Base-by-base conservation (phyloP, 1,140 invertebrate genomes). In the Sycobia sp. region DNA sequence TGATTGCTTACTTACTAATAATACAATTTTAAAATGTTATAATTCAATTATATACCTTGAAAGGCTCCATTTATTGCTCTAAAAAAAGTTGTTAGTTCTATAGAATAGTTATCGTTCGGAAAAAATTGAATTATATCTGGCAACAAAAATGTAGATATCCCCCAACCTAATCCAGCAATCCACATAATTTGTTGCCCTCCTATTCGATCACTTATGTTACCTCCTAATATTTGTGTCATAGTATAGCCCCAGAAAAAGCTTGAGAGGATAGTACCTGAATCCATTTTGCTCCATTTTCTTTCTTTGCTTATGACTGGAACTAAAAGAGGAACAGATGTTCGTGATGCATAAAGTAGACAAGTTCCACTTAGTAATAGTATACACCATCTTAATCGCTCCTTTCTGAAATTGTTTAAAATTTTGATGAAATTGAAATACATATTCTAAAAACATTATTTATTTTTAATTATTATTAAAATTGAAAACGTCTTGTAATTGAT, bases 231-330 rank as follows among this genome's bases (percentile, higher is more conserved):
- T 76, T 91, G 90, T 0, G 90, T 91, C 46, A 90, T 72, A 0
- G 87, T 89, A 67, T 91, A 91, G 50, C 90, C 90, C 88, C 90
- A 91, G 71, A 91, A 91, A 71, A 91, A 91, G 27, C 87, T 87
- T 5, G 89, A 90, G 10, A 91, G 71, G 44, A 91, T 86, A 2
- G 86, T 86, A 3, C 90, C 89, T 16, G 88, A 87, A 67, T 90
- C 85, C 27, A 87, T 86, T 79, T 90, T 91, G 68, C 85, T 88
- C 89, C 89, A 91, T 39, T 84, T 82, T 72, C 86, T 84, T 64
- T 90, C 87, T 66, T 87, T 81, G 29, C 87, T 85, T 63, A 90
- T 84, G 8, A 86, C 78, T 13, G 88, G 86, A 44, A 88, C 83
- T 64, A 88, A 80, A 51, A 91, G 74, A 14, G 89, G 89, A 74